A percentile compares a stretch with the other conserved stretches of the same genome.
phyloP scores from a whole-genome alignment of 2,113 vertebrate species.

The Fukomys damarensis region DNA sequence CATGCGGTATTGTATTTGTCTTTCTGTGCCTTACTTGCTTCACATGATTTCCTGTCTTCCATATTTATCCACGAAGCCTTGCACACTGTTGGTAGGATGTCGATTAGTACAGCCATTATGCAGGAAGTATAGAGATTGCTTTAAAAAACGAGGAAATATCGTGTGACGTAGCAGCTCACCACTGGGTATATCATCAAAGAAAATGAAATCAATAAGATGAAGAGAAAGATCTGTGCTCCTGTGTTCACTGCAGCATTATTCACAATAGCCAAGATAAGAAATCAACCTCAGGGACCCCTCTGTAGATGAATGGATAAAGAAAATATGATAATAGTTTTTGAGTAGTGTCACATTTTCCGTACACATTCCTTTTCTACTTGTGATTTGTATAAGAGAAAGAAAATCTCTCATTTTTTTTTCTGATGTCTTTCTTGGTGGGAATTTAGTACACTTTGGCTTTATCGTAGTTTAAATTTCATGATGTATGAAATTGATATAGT shows the following conservation, averaged over 20 bases:
- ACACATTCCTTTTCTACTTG: background rate
- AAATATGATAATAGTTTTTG: background rate
- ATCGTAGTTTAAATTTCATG: conserved; percentile 63
- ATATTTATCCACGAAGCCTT: background rate
- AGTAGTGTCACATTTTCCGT: conserved; percentile 15
- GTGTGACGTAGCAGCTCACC: background rate
- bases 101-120: background rate
- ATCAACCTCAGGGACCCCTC: background rate
- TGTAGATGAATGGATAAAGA: background rate
- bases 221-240: background rate
- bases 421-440: conserved; percentile 51
- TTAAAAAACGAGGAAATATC: background rate
- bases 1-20: background rate
- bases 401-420: conserved; percentile 32
- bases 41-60: background rate
- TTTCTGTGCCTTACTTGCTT: background rate
- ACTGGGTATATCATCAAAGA: background rate
- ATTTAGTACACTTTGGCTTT: conserved; percentile 29
- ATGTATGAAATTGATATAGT: conserved; percentile 67
- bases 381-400: conserved; percentile 55
- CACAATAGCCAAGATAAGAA: background rate
- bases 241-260: background rate
- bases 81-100: background rate
- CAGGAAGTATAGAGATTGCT: background rate
- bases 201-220: background rate